These are phyloP conservation scores for Drosophila tanythrix DNA, from an alignment of 2,888 invertebrate species.

Conservation along the genomic window DNA sequence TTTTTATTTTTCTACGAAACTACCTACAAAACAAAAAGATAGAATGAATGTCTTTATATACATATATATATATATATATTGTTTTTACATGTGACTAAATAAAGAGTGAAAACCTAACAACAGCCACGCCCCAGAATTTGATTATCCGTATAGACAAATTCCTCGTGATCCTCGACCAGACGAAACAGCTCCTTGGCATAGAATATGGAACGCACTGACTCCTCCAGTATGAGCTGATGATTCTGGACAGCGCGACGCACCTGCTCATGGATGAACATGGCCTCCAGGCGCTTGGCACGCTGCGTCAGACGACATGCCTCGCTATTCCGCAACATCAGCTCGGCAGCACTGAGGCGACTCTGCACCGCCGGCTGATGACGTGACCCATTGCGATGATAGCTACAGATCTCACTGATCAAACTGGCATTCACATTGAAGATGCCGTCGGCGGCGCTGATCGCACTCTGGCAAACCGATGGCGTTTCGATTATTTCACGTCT, in stretches of 20 bases:
- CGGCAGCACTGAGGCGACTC: slow-evolving; percentile 29
- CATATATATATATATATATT: not conserved
- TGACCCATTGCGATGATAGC: slow-evolving; percentile 60
- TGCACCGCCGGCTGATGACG: slow-evolving; percentile 48
- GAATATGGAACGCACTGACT: slow-evolving; percentile 70
- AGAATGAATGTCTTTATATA: slow-evolving; percentile 16
- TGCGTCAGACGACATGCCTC: slow-evolving; percentile 64
- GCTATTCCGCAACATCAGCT: slow-evolving; percentile 40
- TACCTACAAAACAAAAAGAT: slow-evolving; percentile 12
- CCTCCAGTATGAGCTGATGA: slow-evolving; percentile 66
- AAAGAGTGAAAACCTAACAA: slow-evolving; percentile 5
- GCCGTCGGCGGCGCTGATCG: slow-evolving; percentile 46
- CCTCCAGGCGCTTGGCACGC: slow-evolving; percentile 71
- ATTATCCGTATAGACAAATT: slow-evolving; percentile 48
- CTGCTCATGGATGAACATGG: slow-evolving; percentile 66
- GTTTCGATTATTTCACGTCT: slow-evolving; percentile 33
- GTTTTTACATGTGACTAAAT: not conserved
- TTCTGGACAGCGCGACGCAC: slow-evolving; percentile 55
- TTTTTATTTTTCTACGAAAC: slow-evolving; percentile 24
- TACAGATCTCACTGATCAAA: slow-evolving; percentile 57
- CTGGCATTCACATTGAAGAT: slow-evolving; percentile 51
- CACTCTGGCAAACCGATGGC: slow-evolving; percentile 27
- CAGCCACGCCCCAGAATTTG: slow-evolving; percentile 18
- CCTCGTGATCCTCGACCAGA: slow-evolving; percentile 61
- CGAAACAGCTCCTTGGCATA: slow-evolving; percentile 73